Conservation (phyloP, 1,140 invertebrate genomes). For the Nasonia vitripennis region DNA sequence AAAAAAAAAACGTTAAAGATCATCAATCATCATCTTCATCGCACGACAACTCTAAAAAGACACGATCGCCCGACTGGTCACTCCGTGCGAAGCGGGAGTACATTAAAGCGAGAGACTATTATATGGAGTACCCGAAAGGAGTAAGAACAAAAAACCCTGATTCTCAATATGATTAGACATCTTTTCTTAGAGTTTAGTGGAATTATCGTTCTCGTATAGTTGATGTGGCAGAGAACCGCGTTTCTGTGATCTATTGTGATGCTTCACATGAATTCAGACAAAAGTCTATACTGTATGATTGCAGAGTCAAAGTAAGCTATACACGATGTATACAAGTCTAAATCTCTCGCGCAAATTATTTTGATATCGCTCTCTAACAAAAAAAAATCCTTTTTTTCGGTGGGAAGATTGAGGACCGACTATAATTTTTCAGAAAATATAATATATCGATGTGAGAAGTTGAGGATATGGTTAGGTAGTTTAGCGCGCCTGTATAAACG, state of each 20-base stretch:
- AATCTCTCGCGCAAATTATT: background rate
- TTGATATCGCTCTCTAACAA: background rate
- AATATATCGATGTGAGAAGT: background rate
- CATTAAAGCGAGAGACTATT: background rate
- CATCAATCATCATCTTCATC: slow-evolving; percentile 37
- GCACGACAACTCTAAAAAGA: slow-evolving; percentile 36
- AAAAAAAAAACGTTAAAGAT: slow-evolving; percentile 24
- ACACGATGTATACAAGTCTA: background rate
- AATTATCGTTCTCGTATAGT: slow-evolving; percentile 14
- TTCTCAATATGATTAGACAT: background rate
- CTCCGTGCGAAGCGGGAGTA: slow-evolving; percentile 18
- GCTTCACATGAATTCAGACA: slow-evolving; percentile 15
- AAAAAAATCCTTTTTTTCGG: background rate
- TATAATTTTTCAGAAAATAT: background rate
- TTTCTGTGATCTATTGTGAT: slow-evolving; percentile 40
- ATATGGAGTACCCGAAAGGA: background rate
- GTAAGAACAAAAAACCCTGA: background rate
- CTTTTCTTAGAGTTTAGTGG: too few species aligned
- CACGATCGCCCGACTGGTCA: slow-evolving; percentile 30
- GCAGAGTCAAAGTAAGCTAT: background rate
- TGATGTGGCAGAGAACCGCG: background rate
- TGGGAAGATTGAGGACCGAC: background rate
- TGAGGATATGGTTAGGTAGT: background rate
- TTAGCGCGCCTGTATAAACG: background rate
- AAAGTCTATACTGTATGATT: background rate